Evolutionary conservation across 2,797 vertebrate genomes (phyloP).

Genomic region (Myoxocephalus aenaeus): DNA sequence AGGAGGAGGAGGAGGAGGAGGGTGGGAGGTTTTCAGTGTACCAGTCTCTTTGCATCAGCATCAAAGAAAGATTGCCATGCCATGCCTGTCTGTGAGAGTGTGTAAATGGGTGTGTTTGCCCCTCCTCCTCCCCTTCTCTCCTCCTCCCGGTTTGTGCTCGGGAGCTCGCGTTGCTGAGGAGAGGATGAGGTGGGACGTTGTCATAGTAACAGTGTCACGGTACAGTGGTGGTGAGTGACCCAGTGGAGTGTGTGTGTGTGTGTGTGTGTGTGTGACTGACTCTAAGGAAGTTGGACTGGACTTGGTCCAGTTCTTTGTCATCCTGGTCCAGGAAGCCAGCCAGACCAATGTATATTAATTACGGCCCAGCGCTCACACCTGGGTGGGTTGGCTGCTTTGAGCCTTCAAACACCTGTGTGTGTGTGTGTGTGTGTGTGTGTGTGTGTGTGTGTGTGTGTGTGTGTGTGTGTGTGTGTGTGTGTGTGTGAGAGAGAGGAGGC

Average conservation of each 20-base stretch:
- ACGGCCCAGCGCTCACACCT: slow-evolving; percentile 1
- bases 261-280: neutral
- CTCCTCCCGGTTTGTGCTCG: slow-evolving; percentile 40
- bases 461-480: no score
- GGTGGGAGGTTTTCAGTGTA: slow-evolving; percentile 69
- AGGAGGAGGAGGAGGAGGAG: slow-evolving; percentile 18
- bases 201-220: slow-evolving; percentile 75
- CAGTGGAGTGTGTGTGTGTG: slow-evolving; percentile 7
- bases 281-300: slow-evolving; percentile 30
- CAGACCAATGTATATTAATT: slow-evolving; percentile 59
- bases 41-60: slow-evolving; percentile 74
- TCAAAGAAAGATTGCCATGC: slow-evolving; percentile 63
- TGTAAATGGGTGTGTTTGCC: slow-evolving; percentile 43
- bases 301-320: slow-evolving; percentile 42
- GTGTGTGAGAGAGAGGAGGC: no score
- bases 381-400: slow-evolving; percentile 37
- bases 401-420: slow-evolving; percentile 22
- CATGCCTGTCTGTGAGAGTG: slow-evolving; percentile 45
- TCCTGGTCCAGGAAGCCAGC: slow-evolving; percentile 35
- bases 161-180: slow-evolving; percentile 49
- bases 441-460: no score
- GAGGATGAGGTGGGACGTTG: slow-evolving; percentile 71
- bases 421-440: no score
- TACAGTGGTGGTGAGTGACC: slow-evolving; percentile 43
- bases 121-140: slow-evolving; percentile 17